Evolutionary conservation across 1,140 invertebrate genomes (phyloP).

Genomic region (Teleogryllus occipitalis): DNA sequence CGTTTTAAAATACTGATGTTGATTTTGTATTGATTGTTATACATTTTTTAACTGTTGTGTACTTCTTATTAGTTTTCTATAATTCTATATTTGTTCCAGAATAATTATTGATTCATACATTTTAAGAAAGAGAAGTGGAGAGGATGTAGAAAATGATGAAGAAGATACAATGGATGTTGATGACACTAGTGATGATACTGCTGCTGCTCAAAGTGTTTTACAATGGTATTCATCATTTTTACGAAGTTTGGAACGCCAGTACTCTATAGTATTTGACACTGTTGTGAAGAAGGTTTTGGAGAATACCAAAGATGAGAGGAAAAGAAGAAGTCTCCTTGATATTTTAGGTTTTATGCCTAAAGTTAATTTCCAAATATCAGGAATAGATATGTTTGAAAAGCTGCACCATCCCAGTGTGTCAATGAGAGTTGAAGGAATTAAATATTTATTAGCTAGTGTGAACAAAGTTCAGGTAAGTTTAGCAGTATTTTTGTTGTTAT

Average conservation of each 20-base stretch:
- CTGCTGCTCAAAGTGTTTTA: background rate
- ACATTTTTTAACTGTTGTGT: too few species aligned
- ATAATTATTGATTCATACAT: too few species aligned
- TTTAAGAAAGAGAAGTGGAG: too few species aligned
- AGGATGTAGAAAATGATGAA: too few species aligned
- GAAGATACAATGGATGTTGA: background rate
- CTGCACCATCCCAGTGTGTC: constrained; percentile 8
- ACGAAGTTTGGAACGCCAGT: constrained; percentile 48
- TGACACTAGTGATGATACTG: background rate
- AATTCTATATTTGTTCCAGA: too few species aligned
- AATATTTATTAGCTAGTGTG: background rate
- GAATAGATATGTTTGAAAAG: constrained; percentile 11
- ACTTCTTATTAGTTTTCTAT: too few species aligned
- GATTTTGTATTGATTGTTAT: too few species aligned
- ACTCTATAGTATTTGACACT: constrained; percentile 55
- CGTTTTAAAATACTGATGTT: too few species aligned
- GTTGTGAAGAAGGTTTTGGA: constrained; percentile 12
- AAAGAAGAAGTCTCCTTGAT: background rate
- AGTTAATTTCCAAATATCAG: background rate
- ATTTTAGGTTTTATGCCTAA: background rate
- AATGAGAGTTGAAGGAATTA: constrained; percentile 11
- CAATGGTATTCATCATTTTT: constrained; percentile 33
- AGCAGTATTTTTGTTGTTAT: too few species aligned
- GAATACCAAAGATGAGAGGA: background rate
- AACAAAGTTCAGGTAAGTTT: constrained; percentile 6